phyloP scores from a whole-genome alignment of 2,888 invertebrate species.

The Ctenicera cuprea region DNA sequence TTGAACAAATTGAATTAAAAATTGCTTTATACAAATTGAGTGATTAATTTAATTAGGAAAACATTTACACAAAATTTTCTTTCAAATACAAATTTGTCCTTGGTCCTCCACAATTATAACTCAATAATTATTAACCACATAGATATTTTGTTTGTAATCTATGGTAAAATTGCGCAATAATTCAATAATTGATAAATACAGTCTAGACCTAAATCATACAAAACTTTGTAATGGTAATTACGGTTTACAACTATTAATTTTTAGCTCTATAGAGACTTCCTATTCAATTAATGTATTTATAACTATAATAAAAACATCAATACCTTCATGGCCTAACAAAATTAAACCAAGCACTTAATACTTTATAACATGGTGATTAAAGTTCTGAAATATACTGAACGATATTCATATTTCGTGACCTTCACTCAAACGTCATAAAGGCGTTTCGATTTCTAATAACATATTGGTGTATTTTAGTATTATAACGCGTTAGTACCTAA shows the following conservation, averaged over 20 bases:
- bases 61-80: neutral
- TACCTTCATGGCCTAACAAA: neutral
- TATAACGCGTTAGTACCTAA: neutral
- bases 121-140: neutral
- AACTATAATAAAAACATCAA: too few species aligned
- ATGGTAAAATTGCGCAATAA: too few species aligned
- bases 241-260: too few species aligned
- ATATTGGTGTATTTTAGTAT: neutral
- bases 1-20: too few species aligned
- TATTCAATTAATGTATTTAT: too few species aligned
- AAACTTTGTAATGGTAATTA: too few species aligned
- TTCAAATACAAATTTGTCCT: neutral
- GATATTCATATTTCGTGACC: conserved; percentile 4
- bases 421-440: neutral
- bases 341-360: neutral
- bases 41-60: too few species aligned
- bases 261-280: too few species aligned
- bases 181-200: neutral
- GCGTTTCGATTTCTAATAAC: conserved; percentile 2
- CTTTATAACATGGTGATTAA: neutral
- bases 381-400: neutral
- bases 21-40: too few species aligned
- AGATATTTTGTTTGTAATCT: too few species aligned
- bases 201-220: neutral
- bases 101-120: too few species aligned